These are phyloP conservation scores for Psylliodes chrysocephalus DNA, from an alignment of 2,888 invertebrate species.

Conservation along the genomic window DNA sequence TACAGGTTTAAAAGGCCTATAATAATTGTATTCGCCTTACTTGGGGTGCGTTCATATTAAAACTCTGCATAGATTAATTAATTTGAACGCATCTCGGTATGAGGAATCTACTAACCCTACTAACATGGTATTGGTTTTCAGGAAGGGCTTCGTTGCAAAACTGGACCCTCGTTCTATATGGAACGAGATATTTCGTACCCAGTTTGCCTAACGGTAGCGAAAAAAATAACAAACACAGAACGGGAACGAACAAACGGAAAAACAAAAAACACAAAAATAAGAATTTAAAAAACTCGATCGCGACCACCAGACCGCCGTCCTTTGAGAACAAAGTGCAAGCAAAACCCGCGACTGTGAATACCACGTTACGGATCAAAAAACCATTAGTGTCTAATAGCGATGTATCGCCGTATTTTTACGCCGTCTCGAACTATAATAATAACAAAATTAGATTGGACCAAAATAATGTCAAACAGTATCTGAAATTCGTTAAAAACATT, in stretches of 20 bases:
- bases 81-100: not conserved
- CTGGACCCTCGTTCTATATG: constrained; percentile 94
- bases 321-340: constrained; percentile 50
- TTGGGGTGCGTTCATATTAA: too few species aligned
- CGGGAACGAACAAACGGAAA: constrained; percentile 68
- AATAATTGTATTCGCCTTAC: too few species aligned
- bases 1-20: too few species aligned
- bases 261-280: constrained; percentile 61
- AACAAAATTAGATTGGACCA: constrained; percentile 56
- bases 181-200: constrained; percentile 73
- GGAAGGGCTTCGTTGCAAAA: constrained; percentile 90
- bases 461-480: constrained; percentile 57
- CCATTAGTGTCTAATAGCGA: constrained; percentile 50
- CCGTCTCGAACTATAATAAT: constrained; percentile 53
- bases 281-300: constrained; percentile 47
- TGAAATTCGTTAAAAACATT: constrained; percentile 62
- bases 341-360: too few species aligned
- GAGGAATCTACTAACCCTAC: constrained; percentile 40
- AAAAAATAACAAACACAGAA: constrained; percentile 63
- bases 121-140: constrained; percentile 63
- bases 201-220: constrained; percentile 51
- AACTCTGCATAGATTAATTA: too few species aligned
- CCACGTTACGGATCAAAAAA: constrained; percentile 50
- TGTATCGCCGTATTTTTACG: constrained; percentile 58
- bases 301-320: constrained; percentile 52